Conservation (phyloP, 2,113 vertebrate species). For the Corythornis vintsioides region DNA sequence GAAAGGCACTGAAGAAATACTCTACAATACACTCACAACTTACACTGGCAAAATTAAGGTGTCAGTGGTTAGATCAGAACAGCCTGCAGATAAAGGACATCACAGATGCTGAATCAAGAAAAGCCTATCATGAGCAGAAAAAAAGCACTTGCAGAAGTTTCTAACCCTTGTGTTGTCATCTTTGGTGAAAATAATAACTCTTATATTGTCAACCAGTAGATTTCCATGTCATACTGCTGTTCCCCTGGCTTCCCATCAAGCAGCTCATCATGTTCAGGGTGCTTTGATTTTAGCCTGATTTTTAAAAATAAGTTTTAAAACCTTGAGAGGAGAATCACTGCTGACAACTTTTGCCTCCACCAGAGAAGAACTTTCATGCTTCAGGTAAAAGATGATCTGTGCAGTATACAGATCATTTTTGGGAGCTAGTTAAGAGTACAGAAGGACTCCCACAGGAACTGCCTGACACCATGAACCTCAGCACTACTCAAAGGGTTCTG, state of each 20-base stretch:
- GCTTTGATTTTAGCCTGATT: not conserved
- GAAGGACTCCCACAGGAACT: not conserved
- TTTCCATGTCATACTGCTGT: not conserved
- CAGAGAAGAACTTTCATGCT: not conserved
- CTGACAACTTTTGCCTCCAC: not conserved
- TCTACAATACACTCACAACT: not conserved
- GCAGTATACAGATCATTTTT: not conserved
- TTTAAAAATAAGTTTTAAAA: constrained; percentile 13
- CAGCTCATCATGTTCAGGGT: not conserved
- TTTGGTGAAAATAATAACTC: not conserved
- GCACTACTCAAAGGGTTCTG: not conserved
- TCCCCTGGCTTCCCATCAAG: constrained; percentile 15
- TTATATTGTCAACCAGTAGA: not conserved
- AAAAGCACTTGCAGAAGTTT: not conserved
- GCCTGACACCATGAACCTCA: not conserved
- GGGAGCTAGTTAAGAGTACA: not conserved
- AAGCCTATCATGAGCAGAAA: not conserved
- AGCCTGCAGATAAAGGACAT: not conserved
- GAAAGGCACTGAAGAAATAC: not conserved
- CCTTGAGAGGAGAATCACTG: not conserved
- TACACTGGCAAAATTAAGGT: constrained; percentile 5
- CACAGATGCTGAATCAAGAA: not conserved
- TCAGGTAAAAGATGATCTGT: not conserved
- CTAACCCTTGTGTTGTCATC: not conserved
- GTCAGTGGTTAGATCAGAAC: constrained; percentile 6